phyloP scores from a whole-genome alignment of 2,888 invertebrate genomes.

The Eupsilia transversa region DNA sequence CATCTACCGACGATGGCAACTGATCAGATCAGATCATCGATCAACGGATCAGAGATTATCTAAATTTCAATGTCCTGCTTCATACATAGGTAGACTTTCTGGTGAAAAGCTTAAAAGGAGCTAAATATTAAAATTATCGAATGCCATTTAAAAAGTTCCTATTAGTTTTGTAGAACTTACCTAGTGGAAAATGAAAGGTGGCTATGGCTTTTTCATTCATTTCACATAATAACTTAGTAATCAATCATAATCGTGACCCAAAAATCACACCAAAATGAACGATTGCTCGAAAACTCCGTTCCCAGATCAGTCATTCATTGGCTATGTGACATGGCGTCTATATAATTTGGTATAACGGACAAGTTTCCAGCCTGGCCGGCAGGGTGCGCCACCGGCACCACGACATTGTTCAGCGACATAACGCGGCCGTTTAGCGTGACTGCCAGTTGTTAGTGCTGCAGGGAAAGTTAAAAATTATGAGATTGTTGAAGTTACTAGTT shows the following conservation, averaged over 20 bases:
- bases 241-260: constrained; percentile 13
- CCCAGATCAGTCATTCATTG: constrained; percentile 36
- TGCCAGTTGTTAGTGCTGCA: constrained; percentile 67
- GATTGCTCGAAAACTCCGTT: constrained; percentile 7
- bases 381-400: constrained; percentile 64
- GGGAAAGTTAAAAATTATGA: constrained; percentile 12
- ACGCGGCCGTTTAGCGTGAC: constrained; percentile 64
- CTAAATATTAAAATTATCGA: neutral
- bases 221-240: no score
- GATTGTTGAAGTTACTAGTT: constrained; percentile 18
- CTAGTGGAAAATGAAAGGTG: neutral
- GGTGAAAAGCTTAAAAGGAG: neutral
- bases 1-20: no score
- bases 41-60: neutral
- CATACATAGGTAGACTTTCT: neutral
- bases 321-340: constrained; percentile 46
- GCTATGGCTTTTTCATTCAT: no score
- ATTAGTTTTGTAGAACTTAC: neutral
- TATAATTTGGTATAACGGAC: constrained; percentile 57
- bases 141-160: neutral
- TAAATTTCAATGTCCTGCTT: neutral
- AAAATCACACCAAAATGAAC: constrained; percentile 23
- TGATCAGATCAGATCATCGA: no score
- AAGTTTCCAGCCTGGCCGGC: constrained; percentile 34
- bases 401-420: constrained; percentile 66